Evolutionary conservation across 2,797 vertebrate species (phyloP).

Genomic region (Toxotes lorentzi): DNA sequence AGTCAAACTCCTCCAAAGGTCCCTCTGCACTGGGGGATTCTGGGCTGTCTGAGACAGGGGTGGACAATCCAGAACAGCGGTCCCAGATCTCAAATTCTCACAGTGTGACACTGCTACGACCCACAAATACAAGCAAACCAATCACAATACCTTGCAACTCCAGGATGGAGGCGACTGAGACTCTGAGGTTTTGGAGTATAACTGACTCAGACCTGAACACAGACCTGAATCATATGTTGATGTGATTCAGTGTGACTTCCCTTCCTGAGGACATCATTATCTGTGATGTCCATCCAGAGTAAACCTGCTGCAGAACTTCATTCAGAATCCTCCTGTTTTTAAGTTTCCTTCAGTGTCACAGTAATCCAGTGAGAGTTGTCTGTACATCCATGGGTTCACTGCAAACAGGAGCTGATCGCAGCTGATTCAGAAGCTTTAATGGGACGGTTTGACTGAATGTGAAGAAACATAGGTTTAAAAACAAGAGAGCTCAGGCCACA

Average conservation of each 20-base stretch:
- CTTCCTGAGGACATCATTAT: too few relatives aligned
- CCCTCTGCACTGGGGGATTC: too few relatives aligned
- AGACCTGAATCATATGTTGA: not conserved
- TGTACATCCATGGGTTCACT: not conserved
- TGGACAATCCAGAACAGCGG: too few relatives aligned
- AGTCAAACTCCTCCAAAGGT: too few relatives aligned
- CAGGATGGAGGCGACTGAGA: too few relatives aligned
- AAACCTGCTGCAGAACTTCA: not conserved
- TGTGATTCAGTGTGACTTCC: too few relatives aligned
- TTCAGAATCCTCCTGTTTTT: not conserved
- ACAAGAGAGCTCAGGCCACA: not conserved
- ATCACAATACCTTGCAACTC: not conserved
- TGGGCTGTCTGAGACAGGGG: too few relatives aligned
- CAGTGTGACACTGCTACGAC: not conserved
- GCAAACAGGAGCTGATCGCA: not conserved
- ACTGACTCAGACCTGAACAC: not conserved
- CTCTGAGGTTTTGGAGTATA: too few relatives aligned
- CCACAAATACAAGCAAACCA: not conserved
- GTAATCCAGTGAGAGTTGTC: not conserved
- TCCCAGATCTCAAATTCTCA: too few relatives aligned
- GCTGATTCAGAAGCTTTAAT: not conserved
- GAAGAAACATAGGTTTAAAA: not conserved
- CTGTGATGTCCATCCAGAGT: not conserved
- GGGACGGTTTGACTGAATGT: not conserved
- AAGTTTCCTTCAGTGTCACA: not conserved